phyloP scores from a whole-genome alignment of 2,797 vertebrate genomes.

The Pseudopleuronectes americanus region DNA sequence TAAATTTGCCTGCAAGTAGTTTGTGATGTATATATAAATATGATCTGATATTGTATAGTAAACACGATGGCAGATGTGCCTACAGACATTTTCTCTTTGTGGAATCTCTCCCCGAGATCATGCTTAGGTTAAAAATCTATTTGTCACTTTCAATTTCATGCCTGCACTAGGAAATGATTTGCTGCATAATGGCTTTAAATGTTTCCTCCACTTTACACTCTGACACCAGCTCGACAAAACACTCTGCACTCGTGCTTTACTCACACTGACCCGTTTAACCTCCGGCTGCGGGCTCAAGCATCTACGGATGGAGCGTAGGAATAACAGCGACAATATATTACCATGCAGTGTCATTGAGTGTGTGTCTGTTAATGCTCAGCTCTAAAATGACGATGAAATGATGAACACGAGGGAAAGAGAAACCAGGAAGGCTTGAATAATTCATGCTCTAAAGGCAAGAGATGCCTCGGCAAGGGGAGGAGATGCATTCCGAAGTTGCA shows the following conservation, averaged over 20 bases:
- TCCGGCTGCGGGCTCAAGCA: slow-evolving; percentile 25
- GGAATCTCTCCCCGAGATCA: slow-evolving; percentile 35
- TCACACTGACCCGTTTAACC: slow-evolving; percentile 48
- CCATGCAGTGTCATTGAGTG: slow-evolving; percentile 13
- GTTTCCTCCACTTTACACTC: slow-evolving; percentile 31
- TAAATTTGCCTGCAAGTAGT: too few relatives aligned
- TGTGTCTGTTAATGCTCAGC: slow-evolving; percentile 13
- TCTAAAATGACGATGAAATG: slow-evolving; percentile 13
- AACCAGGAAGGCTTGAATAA: slow-evolving; percentile 50
- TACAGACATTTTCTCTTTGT: slow-evolving; percentile 2
- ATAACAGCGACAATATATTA: slow-evolving; percentile 11
- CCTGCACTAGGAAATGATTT: slow-evolving; percentile 33
- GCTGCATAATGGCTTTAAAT: slow-evolving; percentile 44
- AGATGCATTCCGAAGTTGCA: slow-evolving; percentile 44
- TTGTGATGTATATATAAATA: too few relatives aligned
- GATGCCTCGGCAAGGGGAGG: slow-evolving; percentile 17
- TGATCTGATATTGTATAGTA: too few relatives aligned
- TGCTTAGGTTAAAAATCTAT: slow-evolving; percentile 50
- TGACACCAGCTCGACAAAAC: not conserved
- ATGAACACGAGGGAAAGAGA: slow-evolving; percentile 26
- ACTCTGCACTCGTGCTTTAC: slow-evolving; percentile 9
- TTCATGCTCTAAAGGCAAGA: slow-evolving; percentile 48
- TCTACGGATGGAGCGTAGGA: slow-evolving; percentile 14
- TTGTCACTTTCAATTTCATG: slow-evolving; percentile 59
- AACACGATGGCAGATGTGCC: slow-evolving; percentile 18